A percentile compares a stretch with the other conserved stretches of the same genome.
Evolutionary conservation across 2,888 invertebrate species (phyloP).

Genomic region (Odiellus spinosus): DNA sequence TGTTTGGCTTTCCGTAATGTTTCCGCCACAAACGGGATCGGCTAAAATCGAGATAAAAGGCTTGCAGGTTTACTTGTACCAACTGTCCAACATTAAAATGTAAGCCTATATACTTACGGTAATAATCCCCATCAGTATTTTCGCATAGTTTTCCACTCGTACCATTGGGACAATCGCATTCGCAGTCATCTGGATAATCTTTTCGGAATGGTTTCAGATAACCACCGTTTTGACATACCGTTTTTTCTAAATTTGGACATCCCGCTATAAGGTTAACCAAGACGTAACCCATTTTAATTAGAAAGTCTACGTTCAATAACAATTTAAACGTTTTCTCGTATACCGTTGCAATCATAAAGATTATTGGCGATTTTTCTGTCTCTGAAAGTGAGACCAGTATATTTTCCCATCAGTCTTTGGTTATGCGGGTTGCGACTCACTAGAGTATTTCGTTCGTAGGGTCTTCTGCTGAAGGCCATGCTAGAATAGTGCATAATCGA

Average conservation of each 20-base stretch:
- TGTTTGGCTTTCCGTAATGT: slow-evolving; percentile 14
- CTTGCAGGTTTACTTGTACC: too few relatives aligned
- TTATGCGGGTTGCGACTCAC: slow-evolving; percentile 21
- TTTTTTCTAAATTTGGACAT: too few relatives aligned
- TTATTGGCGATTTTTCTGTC: slow-evolving; percentile 20
- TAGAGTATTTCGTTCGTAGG: slow-evolving; percentile 23
- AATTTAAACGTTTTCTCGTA: too few relatives aligned
- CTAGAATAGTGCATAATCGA: slow-evolving; percentile 18
- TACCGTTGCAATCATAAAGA: slow-evolving; percentile 20
- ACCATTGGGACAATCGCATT: neutral
- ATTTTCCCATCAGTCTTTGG: slow-evolving; percentile 24
- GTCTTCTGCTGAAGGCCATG: slow-evolving; percentile 18
- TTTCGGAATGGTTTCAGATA: neutral
- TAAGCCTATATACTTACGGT: too few relatives aligned
- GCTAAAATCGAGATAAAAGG: slow-evolving; percentile 1
- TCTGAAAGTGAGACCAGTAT: slow-evolving; percentile 20
- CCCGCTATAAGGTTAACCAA: too few relatives aligned
- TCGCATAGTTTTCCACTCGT: neutral
- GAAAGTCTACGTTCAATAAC: too few relatives aligned
- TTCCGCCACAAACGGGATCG: slow-evolving; percentile 16
- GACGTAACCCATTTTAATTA: too few relatives aligned
- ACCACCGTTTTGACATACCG: neutral
- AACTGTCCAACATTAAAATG: too few relatives aligned
- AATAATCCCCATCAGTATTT: neutral
- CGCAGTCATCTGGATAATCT: neutral